These are phyloP conservation scores for Stichopus horrens DNA, from an alignment of 53 echinoderm and acorn worm species.

Conservation along the genomic window DNA sequence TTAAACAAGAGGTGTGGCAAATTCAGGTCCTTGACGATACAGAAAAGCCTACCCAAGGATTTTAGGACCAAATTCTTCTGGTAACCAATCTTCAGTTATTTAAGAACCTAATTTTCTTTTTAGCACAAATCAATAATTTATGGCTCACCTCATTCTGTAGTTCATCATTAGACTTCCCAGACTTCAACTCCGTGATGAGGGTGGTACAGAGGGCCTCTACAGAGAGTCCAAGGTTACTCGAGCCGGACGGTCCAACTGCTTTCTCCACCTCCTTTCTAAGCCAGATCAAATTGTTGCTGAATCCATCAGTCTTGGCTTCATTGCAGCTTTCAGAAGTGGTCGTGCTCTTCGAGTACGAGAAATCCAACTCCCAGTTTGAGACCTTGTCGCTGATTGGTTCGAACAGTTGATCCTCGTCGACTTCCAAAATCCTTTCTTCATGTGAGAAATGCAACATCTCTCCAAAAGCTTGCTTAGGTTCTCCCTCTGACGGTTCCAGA, in stretches of 20 bases:
- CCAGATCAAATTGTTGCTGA: conserved; percentile 58
- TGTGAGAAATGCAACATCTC: conserved; percentile 9
- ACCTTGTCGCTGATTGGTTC: conserved; percentile 5
- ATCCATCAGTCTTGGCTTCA: conserved; percentile 9
- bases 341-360: conserved; percentile 2
- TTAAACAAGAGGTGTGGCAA: too few relatives aligned
- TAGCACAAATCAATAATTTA: background rate
- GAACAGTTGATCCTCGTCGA: conserved; percentile 28
- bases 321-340: conserved; percentile 24
- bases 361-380: conserved; percentile 40
- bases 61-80: too few relatives aligned
- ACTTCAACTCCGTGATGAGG: conserved; percentile 75
- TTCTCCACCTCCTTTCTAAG: conserved; percentile 64
- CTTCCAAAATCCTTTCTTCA: background rate
- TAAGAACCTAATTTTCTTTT: too few relatives aligned
- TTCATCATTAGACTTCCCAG: conserved; percentile 81
- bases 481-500: conserved; percentile 4
- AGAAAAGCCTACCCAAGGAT: too few relatives aligned
- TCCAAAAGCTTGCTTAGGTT: background rate
- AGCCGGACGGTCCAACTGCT: conserved; percentile 56
- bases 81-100: too few relatives aligned
- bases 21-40: too few relatives aligned
- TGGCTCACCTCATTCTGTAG: conserved; percentile 84
- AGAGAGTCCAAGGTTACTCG: conserved; percentile 66
- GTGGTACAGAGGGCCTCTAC: conserved; percentile 76